A percentile compares a stretch with the other conserved stretches of the same genome.
These are phyloP conservation scores for Choreutis nemorana DNA, from an alignment of 2,888 invertebrate species.

Conservation along the genomic window DNA sequence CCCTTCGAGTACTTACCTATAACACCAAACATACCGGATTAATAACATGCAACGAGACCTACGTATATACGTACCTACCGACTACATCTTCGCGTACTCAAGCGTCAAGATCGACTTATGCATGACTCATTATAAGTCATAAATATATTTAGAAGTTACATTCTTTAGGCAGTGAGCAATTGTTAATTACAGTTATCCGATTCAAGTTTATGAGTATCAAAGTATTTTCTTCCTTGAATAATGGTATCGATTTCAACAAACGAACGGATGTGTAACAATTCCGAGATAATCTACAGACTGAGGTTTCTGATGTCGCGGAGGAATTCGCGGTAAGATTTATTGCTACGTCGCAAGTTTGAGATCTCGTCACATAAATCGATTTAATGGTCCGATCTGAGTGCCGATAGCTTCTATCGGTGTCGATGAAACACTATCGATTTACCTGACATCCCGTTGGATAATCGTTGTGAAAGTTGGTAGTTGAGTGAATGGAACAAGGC, in stretches of 20 bases:
- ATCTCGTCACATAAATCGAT: conserved; percentile 45
- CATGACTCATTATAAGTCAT: conserved; percentile 40
- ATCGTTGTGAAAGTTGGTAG: conserved; percentile 40
- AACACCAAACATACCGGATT: too few species aligned
- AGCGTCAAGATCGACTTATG: conserved; percentile 18
- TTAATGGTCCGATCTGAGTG: conserved; percentile 34
- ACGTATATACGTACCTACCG: conserved; percentile 5
- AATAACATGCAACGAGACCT: neutral
- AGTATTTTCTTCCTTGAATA: too few species aligned
- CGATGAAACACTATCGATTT: conserved; percentile 25
- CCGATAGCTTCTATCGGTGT: conserved; percentile 28
- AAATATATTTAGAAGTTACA: conserved; percentile 52
- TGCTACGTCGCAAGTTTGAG: conserved; percentile 30
- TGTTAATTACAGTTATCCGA: too few species aligned
- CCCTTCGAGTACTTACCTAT: conserved; percentile 19
- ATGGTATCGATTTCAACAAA: too few species aligned
- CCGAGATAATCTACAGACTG: too few species aligned
- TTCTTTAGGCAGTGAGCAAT: too few species aligned
- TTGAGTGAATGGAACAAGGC: conserved; percentile 17
- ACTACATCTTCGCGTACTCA: conserved; percentile 15
- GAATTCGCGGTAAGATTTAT: conserved; percentile 39
- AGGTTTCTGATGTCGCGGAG: conserved; percentile 24
- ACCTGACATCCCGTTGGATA: conserved; percentile 23
- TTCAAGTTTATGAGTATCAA: too few species aligned
- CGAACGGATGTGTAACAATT: too few species aligned